Evolutionary conservation across 2,888 invertebrate species (phyloP).

Genomic region (Eilema depressum): DNA sequence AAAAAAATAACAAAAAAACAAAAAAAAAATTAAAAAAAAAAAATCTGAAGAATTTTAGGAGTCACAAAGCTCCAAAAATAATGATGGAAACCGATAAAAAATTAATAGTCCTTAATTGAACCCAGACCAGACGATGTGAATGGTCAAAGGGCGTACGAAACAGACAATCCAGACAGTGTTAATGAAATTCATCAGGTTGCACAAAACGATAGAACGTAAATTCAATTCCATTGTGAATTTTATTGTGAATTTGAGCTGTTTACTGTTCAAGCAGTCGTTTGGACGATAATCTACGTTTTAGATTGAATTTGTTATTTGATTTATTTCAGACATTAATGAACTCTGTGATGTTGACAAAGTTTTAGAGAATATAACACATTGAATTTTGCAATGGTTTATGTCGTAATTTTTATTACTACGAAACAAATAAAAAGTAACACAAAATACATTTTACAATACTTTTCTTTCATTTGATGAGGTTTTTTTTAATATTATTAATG

Average conservation of each 20-base stretch:
- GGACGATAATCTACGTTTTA: neutral
- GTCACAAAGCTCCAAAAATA: neutral
- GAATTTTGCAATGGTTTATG: too few species aligned
- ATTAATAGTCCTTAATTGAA: neutral
- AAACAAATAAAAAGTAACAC: too few species aligned
- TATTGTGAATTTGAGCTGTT: neutral
- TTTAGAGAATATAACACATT: too few species aligned
- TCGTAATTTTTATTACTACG: too few species aligned
- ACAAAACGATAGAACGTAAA: slow-evolving; percentile 7
- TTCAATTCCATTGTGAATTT: slow-evolving; percentile 10
- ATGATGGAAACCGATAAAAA: neutral
- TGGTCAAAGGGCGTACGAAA: neutral
- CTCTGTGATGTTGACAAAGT: neutral
- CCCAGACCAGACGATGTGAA: neutral
- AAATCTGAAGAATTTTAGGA: neutral
- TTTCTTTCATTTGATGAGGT: too few species aligned
- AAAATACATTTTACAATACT: too few species aligned
- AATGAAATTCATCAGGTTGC: slow-evolving; percentile 14
- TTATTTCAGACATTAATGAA: neutral
- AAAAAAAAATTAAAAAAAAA: neutral
- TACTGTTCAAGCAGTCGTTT: neutral
- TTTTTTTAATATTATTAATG: too few species aligned
- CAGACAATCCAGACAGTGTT: neutral
- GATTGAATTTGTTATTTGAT: neutral
- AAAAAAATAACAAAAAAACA: neutral